Evolutionary conservation across 2,888 invertebrate species (phyloP).

Genomic region (Andrena praecox): DNA sequence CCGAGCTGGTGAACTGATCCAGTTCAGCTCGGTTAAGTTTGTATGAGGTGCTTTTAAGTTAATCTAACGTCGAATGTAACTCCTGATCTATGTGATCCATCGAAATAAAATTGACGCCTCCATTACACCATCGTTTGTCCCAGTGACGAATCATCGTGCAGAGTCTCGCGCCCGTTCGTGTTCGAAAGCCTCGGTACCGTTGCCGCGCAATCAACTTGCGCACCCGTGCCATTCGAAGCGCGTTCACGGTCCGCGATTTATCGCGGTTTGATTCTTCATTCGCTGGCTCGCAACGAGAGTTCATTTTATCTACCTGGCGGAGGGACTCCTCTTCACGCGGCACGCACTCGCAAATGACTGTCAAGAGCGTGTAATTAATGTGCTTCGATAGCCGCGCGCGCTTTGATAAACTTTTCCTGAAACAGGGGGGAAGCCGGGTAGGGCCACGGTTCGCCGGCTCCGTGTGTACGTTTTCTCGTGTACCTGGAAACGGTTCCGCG

Average conservation of each 20-base stretch:
- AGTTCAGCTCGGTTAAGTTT: too few species aligned
- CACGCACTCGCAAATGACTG: slow-evolving; percentile 20
- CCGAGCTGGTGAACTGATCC: too few species aligned
- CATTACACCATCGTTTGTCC: background rate
- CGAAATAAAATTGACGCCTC: too few species aligned
- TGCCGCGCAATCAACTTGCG: background rate
- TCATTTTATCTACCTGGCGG: slow-evolving; percentile 13
- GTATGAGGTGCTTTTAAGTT: too few species aligned
- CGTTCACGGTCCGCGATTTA: slow-evolving; percentile 12
- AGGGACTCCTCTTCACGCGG: slow-evolving; percentile 5
- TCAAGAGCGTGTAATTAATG: slow-evolving; percentile 20
- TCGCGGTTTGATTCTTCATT: slow-evolving; percentile 20
- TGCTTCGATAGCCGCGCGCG: slow-evolving; percentile 7
- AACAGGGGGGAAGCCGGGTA: background rate
- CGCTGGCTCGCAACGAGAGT: slow-evolving; percentile 9
- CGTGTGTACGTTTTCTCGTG: slow-evolving; percentile 6
- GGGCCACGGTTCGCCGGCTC: slow-evolving; percentile 6
- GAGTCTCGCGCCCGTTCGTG: background rate
- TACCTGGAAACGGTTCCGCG: slow-evolving; percentile 13
- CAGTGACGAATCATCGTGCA: background rate
- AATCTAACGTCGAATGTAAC: too few species aligned
- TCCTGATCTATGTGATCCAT: too few species aligned
- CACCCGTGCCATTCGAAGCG: background rate
- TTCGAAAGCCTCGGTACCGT: background rate
- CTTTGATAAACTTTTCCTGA: background rate